These are phyloP conservation scores for Mylabris sibirica DNA, from an alignment of 2,888 invertebrate genomes.

Conservation along the genomic window DNA sequence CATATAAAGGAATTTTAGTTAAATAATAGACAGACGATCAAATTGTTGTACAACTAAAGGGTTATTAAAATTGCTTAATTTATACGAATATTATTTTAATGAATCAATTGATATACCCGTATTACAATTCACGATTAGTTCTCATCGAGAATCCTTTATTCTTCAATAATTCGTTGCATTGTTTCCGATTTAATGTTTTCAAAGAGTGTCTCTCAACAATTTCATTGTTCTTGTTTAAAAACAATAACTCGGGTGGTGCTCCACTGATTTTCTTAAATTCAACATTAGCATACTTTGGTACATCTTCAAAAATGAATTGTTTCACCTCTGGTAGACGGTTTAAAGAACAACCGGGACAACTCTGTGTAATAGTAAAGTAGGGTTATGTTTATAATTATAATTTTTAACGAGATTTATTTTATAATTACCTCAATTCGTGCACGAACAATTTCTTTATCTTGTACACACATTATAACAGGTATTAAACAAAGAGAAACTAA, in stretches of 20 bases:
- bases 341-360: conserved; percentile 73
- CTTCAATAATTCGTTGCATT: conserved; percentile 72
- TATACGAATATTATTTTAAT: background rate
- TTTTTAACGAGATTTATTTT: conserved; percentile 1
- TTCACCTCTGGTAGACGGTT: conserved; percentile 73
- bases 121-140: conserved; percentile 23
- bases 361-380: conserved; percentile 61
- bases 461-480: background rate
- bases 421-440: conserved; percentile 45
- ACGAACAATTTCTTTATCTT: conserved; percentile 37
- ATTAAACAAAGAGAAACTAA: background rate
- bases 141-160: conserved; percentile 67
- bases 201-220: conserved; percentile 72
- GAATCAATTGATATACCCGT: background rate
- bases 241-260: conserved; percentile 70
- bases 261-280: conserved; percentile 74
- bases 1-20: background rate
- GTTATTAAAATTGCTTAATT: background rate
- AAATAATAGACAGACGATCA: background rate
- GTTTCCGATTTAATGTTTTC: conserved; percentile 65
- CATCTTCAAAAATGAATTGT: conserved; percentile 71
- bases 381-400: conserved; percentile 17
- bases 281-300: conserved; percentile 69
- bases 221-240: conserved; percentile 66
- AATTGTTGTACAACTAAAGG: background rate